These are phyloP conservation scores for Syngnathus acus DNA, from an alignment of 2,797 vertebrate species.

Conservation along the genomic window DNA sequence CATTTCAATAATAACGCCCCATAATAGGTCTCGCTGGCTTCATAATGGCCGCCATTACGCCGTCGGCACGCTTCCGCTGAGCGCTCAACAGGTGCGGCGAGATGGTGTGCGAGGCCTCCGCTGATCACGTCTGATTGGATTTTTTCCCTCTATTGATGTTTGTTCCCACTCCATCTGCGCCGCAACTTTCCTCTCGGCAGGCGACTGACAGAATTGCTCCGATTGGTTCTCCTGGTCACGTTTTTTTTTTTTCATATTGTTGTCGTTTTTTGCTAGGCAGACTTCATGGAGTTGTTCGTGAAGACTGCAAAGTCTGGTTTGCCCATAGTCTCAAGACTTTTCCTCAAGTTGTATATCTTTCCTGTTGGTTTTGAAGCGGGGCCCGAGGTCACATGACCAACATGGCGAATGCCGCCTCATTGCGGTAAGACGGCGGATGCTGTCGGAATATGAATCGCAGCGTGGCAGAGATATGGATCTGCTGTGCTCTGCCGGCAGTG, in stretches of 20 bases:
- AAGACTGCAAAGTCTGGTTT: no score
- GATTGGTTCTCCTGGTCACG: background rate
- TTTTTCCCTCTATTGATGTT: background rate
- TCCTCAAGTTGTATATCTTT: background rate
- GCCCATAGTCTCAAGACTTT: background rate
- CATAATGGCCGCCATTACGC: constrained; percentile 3
- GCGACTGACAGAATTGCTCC: background rate
- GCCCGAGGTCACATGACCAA: background rate
- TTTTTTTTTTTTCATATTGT: no score
- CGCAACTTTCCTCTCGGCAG: background rate
- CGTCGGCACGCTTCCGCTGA: background rate
- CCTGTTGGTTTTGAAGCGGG: background rate
- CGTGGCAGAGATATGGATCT: background rate
- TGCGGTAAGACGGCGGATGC: background rate
- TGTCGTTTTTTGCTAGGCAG: background rate
- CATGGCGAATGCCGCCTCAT: background rate
- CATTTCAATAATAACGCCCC: constrained; percentile 1
- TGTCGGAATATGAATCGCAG: background rate
- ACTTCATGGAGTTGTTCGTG: background rate
- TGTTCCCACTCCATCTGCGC: background rate
- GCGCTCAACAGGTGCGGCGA: constrained; percentile 5
- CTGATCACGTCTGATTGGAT: constrained; percentile 1
- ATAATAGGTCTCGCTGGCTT: background rate
- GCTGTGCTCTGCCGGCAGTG: background rate
- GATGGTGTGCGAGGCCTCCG: background rate